Evolutionary conservation across 2,113 vertebrate genomes (phyloP).

Genomic region (Aspiorhynchus laticeps): DNA sequence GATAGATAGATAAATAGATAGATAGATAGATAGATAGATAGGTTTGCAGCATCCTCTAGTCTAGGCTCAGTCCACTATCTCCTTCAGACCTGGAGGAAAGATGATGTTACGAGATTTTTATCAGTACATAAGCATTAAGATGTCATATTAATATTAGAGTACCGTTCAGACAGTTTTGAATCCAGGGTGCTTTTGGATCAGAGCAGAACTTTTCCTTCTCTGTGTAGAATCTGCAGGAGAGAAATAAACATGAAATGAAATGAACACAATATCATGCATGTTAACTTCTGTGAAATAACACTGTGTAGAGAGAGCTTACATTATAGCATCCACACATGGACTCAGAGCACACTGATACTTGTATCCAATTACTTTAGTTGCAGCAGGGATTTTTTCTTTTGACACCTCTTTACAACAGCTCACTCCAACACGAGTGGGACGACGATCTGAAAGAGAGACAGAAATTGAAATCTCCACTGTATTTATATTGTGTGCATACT

Average conservation of each 20-base stretch:
- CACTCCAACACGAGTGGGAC: too few species aligned
- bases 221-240: slow-evolving; percentile 45
- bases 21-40: not conserved
- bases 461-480: too few species aligned
- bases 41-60: not conserved
- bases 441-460: too few species aligned
- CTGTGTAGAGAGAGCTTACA: too few species aligned
- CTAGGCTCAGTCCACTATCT: not conserved
- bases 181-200: slow-evolving; percentile 47
- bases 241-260: not conserved
- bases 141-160: not conserved
- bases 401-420: too few species aligned
- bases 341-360: slow-evolving; percentile 44
- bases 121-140: not conserved
- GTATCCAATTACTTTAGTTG: slow-evolving; percentile 43
- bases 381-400: slow-evolving; percentile 19
- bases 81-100: not conserved
- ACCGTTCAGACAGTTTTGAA: slow-evolving; percentile 34
- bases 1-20: not conserved
- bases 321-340: slow-evolving; percentile 51
- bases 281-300: not conserved
- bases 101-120: not conserved
- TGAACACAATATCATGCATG: not conserved
- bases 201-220: slow-evolving; percentile 41
- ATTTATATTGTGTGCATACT: too few species aligned